Base-by-base conservation (phyloP, 2,797 vertebrate species). In the Tenualosa ilisha region DNA sequence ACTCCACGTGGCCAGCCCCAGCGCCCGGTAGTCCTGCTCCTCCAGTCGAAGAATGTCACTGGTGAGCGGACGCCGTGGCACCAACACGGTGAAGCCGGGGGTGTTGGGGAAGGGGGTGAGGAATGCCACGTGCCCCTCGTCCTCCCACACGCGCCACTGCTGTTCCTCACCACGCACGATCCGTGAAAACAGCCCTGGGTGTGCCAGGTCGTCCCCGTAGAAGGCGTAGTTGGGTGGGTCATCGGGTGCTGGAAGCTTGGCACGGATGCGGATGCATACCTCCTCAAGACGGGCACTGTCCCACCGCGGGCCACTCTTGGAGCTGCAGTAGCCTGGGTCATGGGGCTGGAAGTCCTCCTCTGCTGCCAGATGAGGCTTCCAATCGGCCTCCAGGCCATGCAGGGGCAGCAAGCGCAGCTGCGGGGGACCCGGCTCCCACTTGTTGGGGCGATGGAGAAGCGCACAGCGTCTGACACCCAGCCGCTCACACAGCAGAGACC, bases 61-160 rank as follows among this genome's bases (percentile, higher is more conserved):
- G 87, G 94, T 92, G 83, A 96, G 83, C 6, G 95, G 96, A 85
- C 89, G 93, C 0, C 96, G 94, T 0, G 96, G 95, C n/a, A 95
- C 91, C 43, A 96, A 85, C 75, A 96, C 94, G 0, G 96, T 92
- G 11, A 95, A 90, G 4, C 95, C 95, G 0, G 95, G 95, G 0
- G 93, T 89, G 89, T 96, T 96, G 50, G 96, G 96, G 81, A 95
- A 96, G 0, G 96, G 96, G 0, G 95, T 96, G 86, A 96, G 95
- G 51, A 96, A 94, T 6, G 95, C 94, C 37, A 96, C 91, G 0
- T 96, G 95, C 2, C 75, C 83, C 1, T 91, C 81, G 0, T 96
- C 94, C 51, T 96, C 95, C 96, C 96, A 96, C n/a, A 96, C 91
- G 0, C 96, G 91, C 96, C 96, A 96, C 63, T 96, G 95, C 83